Evolutionary conservation across 2,797 vertebrate genomes (phyloP).

Genomic region (Microctenopoma lineatum): DNA sequence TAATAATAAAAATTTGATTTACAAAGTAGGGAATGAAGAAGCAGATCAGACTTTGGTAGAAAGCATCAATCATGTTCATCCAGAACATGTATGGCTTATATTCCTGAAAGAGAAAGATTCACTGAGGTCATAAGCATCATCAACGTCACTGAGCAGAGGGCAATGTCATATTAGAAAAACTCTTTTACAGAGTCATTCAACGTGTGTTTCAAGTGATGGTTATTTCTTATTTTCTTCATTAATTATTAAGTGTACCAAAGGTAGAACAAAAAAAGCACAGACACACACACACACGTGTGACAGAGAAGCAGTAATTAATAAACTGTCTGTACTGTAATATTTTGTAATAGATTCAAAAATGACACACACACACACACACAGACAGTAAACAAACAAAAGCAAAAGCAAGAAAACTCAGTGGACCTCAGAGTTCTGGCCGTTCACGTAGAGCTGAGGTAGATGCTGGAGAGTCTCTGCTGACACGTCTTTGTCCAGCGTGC

Average conservation of each 20-base stretch:
- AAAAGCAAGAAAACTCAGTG: background rate
- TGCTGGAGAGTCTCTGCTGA: conserved; percentile 88
- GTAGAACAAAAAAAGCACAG: too few relatives aligned
- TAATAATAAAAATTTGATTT: conserved; percentile 72
- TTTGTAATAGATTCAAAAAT: too few relatives aligned
- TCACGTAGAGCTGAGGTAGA: conserved; percentile 93
- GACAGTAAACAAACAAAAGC: background rate
- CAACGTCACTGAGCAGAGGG: background rate
- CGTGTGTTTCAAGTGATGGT: too few relatives aligned
- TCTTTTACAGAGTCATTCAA: background rate
- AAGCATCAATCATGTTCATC: conserved; percentile 98
- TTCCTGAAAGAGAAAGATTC: conserved; percentile 82
- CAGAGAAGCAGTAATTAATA: too few relatives aligned
- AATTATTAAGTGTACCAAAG: too few relatives aligned
- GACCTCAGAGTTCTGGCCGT: conserved; percentile 95
- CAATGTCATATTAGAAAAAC: background rate
- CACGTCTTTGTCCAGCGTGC: conserved; percentile 94
- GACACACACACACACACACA: too few relatives aligned
- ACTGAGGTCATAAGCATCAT: background rate
- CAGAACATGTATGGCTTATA: conserved; percentile 97
- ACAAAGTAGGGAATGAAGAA: conserved; percentile 99
- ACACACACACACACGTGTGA: too few relatives aligned
- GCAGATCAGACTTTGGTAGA: conserved; percentile 97
- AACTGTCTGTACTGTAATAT: too few relatives aligned
- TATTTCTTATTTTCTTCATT: too few relatives aligned